Conservation (phyloP, 2,797 vertebrate genomes). For the Cichlasoma orientale region DNA sequence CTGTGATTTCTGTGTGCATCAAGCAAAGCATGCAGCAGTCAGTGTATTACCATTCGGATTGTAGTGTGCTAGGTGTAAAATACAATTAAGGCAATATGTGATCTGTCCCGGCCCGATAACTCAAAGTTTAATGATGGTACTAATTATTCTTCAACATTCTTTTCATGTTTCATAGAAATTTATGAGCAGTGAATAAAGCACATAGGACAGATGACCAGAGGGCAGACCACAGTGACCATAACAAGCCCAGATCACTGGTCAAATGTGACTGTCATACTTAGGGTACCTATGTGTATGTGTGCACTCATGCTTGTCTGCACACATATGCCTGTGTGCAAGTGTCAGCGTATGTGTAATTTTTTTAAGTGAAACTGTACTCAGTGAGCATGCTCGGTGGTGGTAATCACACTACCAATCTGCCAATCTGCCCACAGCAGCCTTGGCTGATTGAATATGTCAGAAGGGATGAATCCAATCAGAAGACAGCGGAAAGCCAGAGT, state of each 20-base stretch:
- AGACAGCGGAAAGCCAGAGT: slow-evolving; percentile 62
- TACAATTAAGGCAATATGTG: slow-evolving; percentile 25
- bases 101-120: slow-evolving; percentile 28
- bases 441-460: slow-evolving; percentile 77
- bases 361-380: slow-evolving; percentile 50
- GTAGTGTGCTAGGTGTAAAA: background rate
- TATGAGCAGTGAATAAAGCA: slow-evolving; percentile 52
- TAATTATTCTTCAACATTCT: slow-evolving; percentile 12
- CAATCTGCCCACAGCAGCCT: slow-evolving; percentile 71
- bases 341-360: slow-evolving; percentile 9
- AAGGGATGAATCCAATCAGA: slow-evolving; percentile 75
- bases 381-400: slow-evolving; percentile 60
- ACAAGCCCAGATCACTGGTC: slow-evolving; percentile 9
- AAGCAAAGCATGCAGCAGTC: slow-evolving; percentile 74
- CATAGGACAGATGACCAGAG: slow-evolving; percentile 11
- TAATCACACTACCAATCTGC: slow-evolving; percentile 74
- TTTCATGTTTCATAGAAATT: slow-evolving; percentile 28
- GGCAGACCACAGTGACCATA: slow-evolving; percentile 22
- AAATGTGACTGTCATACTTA: slow-evolving; percentile 18
- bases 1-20: slow-evolving; percentile 58
- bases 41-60: slow-evolving; percentile 8
- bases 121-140: slow-evolving; percentile 5
- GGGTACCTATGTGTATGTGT: slow-evolving; percentile 21
- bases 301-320: slow-evolving; percentile 56
- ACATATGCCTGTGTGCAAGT: slow-evolving; percentile 40